Evolutionary conservation across 2,888 invertebrate species (phyloP), one percentile per base, ranked within the genome.

Genomic region (Hyppa rectilinea): DNA sequence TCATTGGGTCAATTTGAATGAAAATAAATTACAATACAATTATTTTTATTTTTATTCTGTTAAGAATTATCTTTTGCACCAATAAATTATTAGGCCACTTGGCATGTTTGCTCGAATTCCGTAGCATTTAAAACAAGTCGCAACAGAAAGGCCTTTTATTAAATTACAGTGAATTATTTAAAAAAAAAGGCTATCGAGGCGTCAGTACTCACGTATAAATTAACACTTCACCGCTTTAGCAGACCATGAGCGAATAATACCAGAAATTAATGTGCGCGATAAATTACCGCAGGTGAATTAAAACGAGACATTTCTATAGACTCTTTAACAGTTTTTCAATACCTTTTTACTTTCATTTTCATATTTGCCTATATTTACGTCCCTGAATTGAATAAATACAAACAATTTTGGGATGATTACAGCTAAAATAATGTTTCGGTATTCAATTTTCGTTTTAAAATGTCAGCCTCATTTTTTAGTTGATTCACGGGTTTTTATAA

Each of bases 251-350:
- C 61, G 64, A 82, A 82, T 86, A 82, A 81, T 78, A 73, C 76
- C 72, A 78, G 76, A 81, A 85, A 84, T 82, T 83, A 81, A 85
- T 63, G 78, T 75, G 45, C 68, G 58, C 74, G 58, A 87, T 86
- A 87, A 85, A 85, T 86, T 77, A 82, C 70, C 50, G 75, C 85
- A 87, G 86, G 79, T 88, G 85, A 83, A 83, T 81, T 79, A 79
- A 78, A 78, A 75, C 78, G 50, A 71, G 75, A 85, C 80, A 34
- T 74, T 80, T 82, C 77, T 81, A 69, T 76, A 66, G 65, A 53
- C 78, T 71, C 64, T 80, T n/a, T 76, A 71, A 73, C 64, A 78
- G 69, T 78, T 71, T 79, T 79, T 70, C 52, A 67, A 71, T 69
- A 59, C 23, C 66, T 82, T 82, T 81, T 81, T 65, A 84, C 68